Evolutionary conservation across 2,797 vertebrate species (phyloP).

Genomic region (Channallabes apus): DNA sequence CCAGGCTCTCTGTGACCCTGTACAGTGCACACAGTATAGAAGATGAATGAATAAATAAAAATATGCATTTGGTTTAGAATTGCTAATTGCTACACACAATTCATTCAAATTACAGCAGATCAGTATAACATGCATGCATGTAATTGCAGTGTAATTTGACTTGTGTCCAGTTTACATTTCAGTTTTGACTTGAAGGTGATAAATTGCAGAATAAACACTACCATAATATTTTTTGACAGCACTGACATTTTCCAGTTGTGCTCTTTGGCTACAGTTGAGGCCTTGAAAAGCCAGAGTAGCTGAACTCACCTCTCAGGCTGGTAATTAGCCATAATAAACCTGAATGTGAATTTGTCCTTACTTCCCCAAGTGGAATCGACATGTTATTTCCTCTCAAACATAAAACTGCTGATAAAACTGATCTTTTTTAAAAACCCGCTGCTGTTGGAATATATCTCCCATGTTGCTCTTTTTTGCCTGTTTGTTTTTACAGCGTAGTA

Average conservation of each 20-base stretch:
- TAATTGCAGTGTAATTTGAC: background rate
- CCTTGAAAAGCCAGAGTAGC: background rate
- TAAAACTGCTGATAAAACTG: constrained; percentile 23
- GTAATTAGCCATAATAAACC: constrained; percentile 27
- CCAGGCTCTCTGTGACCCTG: too few species aligned
- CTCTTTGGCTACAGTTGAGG: constrained; percentile 16
- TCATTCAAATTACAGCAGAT: background rate
- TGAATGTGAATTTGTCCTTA: constrained; percentile 22
- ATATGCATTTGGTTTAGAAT: background rate
- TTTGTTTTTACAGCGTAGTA: background rate
- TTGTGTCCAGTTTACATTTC: background rate
- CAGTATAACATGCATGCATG: background rate
- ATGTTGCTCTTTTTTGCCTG: constrained; percentile 12
- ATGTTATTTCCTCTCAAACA: constrained; percentile 28
- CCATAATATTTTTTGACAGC: constrained; percentile 13
- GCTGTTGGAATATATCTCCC: constrained; percentile 37
- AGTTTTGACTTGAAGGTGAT: background rate
- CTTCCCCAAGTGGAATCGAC: constrained; percentile 24
- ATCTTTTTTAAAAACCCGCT: constrained; percentile 2
- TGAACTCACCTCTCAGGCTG: background rate
- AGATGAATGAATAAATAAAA: background rate
- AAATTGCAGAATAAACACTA: constrained; percentile 23
- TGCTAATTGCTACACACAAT: background rate
- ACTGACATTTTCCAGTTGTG: constrained; percentile 23
- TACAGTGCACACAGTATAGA: too few species aligned